phyloP scores from a whole-genome alignment of 2,797 vertebrate genomes.

The Octomys mimax region DNA sequence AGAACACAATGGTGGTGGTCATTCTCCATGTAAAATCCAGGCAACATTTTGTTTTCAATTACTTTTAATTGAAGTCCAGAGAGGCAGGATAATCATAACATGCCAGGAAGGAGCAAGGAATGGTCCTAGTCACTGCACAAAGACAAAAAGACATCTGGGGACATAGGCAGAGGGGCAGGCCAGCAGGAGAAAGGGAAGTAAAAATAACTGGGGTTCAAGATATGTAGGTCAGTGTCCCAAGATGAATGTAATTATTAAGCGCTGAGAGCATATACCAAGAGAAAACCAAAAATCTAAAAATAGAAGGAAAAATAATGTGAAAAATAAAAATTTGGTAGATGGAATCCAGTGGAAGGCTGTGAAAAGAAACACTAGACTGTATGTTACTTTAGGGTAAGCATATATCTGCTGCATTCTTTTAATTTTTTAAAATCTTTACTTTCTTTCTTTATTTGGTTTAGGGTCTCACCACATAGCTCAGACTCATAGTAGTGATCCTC shows the following conservation, averaged over 20 bases:
- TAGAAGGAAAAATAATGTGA: not conserved
- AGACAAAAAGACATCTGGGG: not conserved
- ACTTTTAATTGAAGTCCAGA: not conserved
- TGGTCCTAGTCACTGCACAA: fast-evolving
- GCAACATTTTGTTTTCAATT: not conserved
- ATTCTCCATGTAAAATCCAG: not conserved
- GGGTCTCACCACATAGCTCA: no score
- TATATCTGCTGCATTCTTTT: not conserved
- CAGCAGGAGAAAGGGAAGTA: not conserved
- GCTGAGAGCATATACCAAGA: not conserved
- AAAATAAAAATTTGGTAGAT: not conserved
- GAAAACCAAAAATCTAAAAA: not conserved
- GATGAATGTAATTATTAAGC: not conserved
- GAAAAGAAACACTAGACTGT: not conserved
- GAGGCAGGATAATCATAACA: not conserved
- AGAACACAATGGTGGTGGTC: fast-evolving
- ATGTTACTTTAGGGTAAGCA: not conserved
- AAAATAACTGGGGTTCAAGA: not conserved
- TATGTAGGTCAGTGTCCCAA: not conserved
- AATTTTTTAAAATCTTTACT: no score
- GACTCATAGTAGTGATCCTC: no score
- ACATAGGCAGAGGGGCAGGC: not conserved
- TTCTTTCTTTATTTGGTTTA: no score
- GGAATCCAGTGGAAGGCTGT: not conserved
- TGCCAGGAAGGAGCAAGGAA: not conserved